Base-by-base conservation (phyloP, 2,888 invertebrate genomes). In the Allolobophora icterica region DNA sequence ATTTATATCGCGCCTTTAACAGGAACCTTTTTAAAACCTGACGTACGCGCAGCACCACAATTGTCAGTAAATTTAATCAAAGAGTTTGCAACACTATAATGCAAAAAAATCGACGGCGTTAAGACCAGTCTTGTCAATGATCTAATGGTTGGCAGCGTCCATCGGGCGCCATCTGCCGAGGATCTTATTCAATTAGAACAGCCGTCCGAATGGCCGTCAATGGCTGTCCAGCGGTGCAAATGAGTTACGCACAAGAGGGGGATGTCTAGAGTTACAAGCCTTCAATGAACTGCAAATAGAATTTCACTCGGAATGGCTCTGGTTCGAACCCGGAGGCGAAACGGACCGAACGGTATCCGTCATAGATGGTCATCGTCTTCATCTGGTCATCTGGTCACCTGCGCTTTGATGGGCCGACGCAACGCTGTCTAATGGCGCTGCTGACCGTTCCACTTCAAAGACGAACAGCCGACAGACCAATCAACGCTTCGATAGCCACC, bases 271-370 rank as follows among this genome's bases (percentile, higher is more conserved):
- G 87, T 87, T 87, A 87, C 87, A 35, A 24, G 35, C 21, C 34
- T 87, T 38, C 87, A 38, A 87, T 38, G 87, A 87, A 87, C 87
- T 35, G 13, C 87, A 87, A 87, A 87, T 38, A 19, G 87, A 35
- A 87, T 87, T 87, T 35, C 35, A 19, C 21, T 87, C 6, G 35
- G 35, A 87, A 87, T 34, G 35, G 87, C 87, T 35, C 35, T 30
- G 13, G 71, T n/a, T 71, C 71, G 71, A 71, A 30, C 71, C 71
- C 71, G 71, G 15, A 87, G 87, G 87, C 87, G 35, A 87, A 87
- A 87, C 87, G 21, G 87, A 34, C 87, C 35, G 38, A 87, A 87
- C 38, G 87, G 87, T 87, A 35, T 87, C 87, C 87, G 87, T 87
- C 87, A 38, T 8, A 19, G 87, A 6, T 24, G 87, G 38, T 35